A percentile compares a stretch with the other conserved stretches of the same genome.
These are phyloP conservation scores for Cremastobaeus sp. DNA, from an alignment of 2,888 invertebrate genomes.

Conservation along the genomic window DNA sequence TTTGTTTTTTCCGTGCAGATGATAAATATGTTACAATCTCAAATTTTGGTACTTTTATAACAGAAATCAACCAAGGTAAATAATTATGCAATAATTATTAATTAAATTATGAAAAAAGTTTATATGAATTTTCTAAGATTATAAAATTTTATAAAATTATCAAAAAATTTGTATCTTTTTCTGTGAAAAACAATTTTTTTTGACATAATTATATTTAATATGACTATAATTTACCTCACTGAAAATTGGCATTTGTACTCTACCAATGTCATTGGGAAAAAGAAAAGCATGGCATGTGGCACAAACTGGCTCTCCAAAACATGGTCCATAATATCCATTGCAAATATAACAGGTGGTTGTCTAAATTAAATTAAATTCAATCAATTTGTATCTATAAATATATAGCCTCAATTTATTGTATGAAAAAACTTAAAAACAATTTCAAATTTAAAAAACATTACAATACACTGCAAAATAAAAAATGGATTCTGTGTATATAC, in stretches of 20 bases:
- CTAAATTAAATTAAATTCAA: constrained; percentile 78
- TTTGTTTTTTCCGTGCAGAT: no score
- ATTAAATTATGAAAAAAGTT: not conserved
- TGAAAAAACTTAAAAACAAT: not conserved
- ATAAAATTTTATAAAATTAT: no score
- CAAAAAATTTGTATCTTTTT: no score
- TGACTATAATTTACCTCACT: constrained; percentile 73
- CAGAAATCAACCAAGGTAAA: no score
- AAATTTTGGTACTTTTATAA: no score
- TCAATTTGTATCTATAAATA: not conserved
- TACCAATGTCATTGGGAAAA: constrained; percentile 87
- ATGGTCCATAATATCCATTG: constrained; percentile 94
- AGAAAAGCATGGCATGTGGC: constrained; percentile 94
- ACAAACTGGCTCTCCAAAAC: constrained; percentile 94
- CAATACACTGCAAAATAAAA: no score
- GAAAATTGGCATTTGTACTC: constrained; percentile 78
- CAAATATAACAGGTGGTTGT: constrained; percentile 88
- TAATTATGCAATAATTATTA: not conserved
- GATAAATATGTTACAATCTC: no score
- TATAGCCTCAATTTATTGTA: not conserved
- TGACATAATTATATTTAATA: not conserved
- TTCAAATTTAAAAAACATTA: no score
- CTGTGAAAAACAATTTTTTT: no score
- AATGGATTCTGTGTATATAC: no score
- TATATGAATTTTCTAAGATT: not conserved